Evolutionary conservation across 2,797 vertebrate genomes (phyloP).

Genomic region (Kryptolebias ocellatus): DNA sequence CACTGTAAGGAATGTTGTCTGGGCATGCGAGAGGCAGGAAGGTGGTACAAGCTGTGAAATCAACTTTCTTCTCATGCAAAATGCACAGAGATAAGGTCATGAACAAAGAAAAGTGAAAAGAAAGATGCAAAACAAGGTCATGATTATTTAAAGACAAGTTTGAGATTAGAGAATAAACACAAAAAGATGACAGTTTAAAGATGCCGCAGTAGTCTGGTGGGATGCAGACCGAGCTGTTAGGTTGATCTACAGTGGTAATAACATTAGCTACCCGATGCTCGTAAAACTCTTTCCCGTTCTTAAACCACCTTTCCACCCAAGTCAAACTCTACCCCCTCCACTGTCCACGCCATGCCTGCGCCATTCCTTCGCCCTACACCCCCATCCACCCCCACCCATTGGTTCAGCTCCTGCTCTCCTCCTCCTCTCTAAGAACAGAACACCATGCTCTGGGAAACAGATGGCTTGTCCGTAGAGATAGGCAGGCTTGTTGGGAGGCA

Average conservation of each 20-base stretch:
- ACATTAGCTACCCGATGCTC: slow-evolving; percentile 33
- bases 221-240: slow-evolving; percentile 39
- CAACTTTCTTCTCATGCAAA: slow-evolving; percentile 29
- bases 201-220: slow-evolving; percentile 35
- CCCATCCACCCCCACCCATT: slow-evolving; percentile 20
- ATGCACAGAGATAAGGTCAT: slow-evolving; percentile 42
- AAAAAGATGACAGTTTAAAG: slow-evolving; percentile 37
- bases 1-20: slow-evolving; percentile 69
- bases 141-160: slow-evolving; percentile 34
- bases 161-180: slow-evolving; percentile 33
- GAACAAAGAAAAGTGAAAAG: slow-evolving; percentile 31
- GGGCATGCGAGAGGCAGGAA: slow-evolving; percentile 68
- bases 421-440: slow-evolving; percentile 76
- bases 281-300: slow-evolving; percentile 31
- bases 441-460: slow-evolving; percentile 82
- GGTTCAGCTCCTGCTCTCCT: slow-evolving; percentile 45
- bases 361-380: slow-evolving; percentile 46
- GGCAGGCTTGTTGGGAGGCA: slow-evolving; percentile 80
- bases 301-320: slow-evolving; percentile 26
- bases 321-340: slow-evolving; percentile 39
- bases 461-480: slow-evolving; percentile 84
- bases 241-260: slow-evolving; percentile 58
- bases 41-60: slow-evolving; percentile 60
- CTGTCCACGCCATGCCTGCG: slow-evolving; percentile 35
- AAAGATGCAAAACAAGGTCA: slow-evolving; percentile 23